Conservation (phyloP, 1,140 invertebrate genomes). For the Nasonia vitripennis region DNA sequence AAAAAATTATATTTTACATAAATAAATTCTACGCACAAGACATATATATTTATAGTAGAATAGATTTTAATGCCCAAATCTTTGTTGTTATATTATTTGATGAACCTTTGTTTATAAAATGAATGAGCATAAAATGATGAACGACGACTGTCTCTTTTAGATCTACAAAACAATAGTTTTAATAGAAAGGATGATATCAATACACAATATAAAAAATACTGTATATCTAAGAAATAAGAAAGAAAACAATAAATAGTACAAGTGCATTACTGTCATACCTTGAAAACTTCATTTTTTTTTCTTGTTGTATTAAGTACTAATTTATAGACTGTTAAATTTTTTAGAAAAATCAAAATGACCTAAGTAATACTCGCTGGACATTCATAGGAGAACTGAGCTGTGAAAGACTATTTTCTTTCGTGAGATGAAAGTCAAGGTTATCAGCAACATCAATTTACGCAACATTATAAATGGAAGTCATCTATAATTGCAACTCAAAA, state of each 20-base stretch:
- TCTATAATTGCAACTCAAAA: slow-evolving; percentile 21
- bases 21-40: too few relatives aligned
- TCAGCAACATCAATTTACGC: slow-evolving; percentile 35
- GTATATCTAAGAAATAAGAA: slow-evolving; percentile 1
- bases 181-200: background rate
- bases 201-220: slow-evolving; percentile 31
- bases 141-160: slow-evolving; percentile 35
- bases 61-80: too few relatives aligned
- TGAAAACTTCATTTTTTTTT: slow-evolving; percentile 45
- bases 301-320: slow-evolving; percentile 18
- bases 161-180: slow-evolving; percentile 19
- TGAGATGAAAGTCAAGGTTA: slow-evolving; percentile 42
- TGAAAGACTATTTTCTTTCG: slow-evolving; percentile 28
- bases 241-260: slow-evolving; percentile 11
- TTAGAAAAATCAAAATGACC: slow-evolving; percentile 33
- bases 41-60: too few relatives aligned
- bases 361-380: slow-evolving; percentile 22
- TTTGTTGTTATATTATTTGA: background rate
- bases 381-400: slow-evolving; percentile 41
- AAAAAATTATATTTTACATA: too few relatives aligned
- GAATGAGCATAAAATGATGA: background rate
- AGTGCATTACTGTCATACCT: slow-evolving; percentile 46
- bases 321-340: slow-evolving; percentile 5
- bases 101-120: background rate
- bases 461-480: slow-evolving; percentile 40